These are phyloP conservation scores for Meloidogyne hapla DNA, from an alignment of 1,140 invertebrate genomes.

Conservation along the genomic window DNA sequence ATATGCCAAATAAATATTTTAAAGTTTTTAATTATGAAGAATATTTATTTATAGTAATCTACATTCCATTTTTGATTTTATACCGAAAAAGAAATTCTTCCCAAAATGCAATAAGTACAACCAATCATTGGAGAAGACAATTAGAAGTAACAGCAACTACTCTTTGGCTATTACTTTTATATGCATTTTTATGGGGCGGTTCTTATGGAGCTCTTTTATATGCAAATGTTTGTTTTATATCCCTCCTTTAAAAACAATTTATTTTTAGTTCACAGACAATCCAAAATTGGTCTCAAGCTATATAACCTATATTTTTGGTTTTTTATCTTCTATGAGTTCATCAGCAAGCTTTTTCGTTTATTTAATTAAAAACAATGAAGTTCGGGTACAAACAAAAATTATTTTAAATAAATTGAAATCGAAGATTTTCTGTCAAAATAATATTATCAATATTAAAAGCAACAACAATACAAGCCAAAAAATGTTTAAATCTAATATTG, in stretches of 20 bases:
- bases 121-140: not conserved
- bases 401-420: not conserved
- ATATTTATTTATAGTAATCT: not conserved
- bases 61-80: not conserved
- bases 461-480: not conserved
- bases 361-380: constrained; percentile 1
- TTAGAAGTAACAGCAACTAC: not conserved
- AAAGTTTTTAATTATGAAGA: not conserved
- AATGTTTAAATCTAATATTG: no score
- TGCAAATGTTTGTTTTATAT: not conserved
- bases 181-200: not conserved
- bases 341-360: constrained; percentile 2
- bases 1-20: no score
- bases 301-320: not conserved
- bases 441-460: not conserved
- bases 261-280: not conserved
- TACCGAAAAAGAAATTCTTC: not conserved
- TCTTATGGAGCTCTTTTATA: not conserved
- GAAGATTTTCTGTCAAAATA: not conserved
- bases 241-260: no score
- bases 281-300: not conserved
- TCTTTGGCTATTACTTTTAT: not conserved
- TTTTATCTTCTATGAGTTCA: not conserved
- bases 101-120: not conserved
- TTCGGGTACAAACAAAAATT: not conserved